Evolutionary conservation across 1,140 invertebrate genomes (phyloP), one percentile per base, ranked within the genome.

Genomic region (Habropoda laboriosa): DNA sequence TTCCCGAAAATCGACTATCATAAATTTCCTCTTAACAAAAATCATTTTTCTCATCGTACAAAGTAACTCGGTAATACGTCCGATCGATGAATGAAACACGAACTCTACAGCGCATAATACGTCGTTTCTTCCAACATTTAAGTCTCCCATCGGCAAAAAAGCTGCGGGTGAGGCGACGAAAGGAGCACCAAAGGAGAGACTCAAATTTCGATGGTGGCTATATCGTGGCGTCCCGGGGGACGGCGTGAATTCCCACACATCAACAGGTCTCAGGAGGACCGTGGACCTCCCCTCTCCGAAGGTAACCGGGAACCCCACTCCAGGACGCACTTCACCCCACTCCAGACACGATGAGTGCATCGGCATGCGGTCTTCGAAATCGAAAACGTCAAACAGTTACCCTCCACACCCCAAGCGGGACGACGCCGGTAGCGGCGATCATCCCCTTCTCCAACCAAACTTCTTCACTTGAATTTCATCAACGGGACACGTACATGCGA

Each of bases 321-420:
- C 83, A 60, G 77, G 55, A 18, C 73, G 49, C 49, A 75, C 81
- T 85, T 79, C 86, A 87, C 89, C 88, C 89, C 88, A 89, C 88
- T 88, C 88, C 60, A 84, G 71, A 85, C 66, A 77, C 83, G 85
- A 87, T 85, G 89, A 89, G 87, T 91, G 90, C 91, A 92, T 93
- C 89, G 92, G 92, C 91, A 93, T 92, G 92, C 91, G 88, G 90
- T 91, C 91, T 91, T 90, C 87, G 89, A 91, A 91, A 90, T 90
- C 90, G 90, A 90, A 93, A 93, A 93, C 92, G 92, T 93, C 92
- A 93, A 93, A 93, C 92, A 93, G 92, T 93, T 92, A 90, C 90
- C 88, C 91, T 90, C 89, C 80, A 88, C 86, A 90, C 82, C 83
- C 76, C 64, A 75, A 75, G 77, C 78, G 63, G 61, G 40, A 79